A percentile compares a stretch with the other conserved stretches of the same genome.
phyloP scores from a whole-genome alignment of 2,113 vertebrate genomes.

The Falco punctatus region DNA sequence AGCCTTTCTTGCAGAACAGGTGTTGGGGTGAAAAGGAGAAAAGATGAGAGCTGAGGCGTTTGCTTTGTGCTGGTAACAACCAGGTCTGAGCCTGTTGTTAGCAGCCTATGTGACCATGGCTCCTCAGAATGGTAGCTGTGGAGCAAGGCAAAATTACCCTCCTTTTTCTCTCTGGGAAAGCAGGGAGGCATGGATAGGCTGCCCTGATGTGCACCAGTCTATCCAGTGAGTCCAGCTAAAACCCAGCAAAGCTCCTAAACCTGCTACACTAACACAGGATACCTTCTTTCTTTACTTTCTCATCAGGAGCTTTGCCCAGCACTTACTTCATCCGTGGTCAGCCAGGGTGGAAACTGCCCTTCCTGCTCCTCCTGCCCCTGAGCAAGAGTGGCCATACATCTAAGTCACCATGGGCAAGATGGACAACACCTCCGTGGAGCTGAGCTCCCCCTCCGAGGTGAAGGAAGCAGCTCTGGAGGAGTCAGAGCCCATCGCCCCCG shows the following conservation, averaged over 20 bases:
- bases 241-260: background rate
- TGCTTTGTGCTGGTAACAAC: background rate
- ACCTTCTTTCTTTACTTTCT: background rate
- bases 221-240: background rate
- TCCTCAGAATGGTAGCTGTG: background rate
- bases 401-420: slow-evolving; percentile 82
- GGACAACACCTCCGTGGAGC: slow-evolving; percentile 79
- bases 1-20: background rate
- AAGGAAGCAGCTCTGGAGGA: slow-evolving; percentile 83
- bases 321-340: rapidly evolving
- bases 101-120: background rate
- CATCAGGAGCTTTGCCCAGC: background rate
- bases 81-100: background rate
- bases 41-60: background rate
- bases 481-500: background rate
- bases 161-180: background rate
- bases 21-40: background rate
- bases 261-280: background rate
- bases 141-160: background rate
- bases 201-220: background rate
- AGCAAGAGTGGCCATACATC: background rate
- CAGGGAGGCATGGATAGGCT: background rate
- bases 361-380: background rate
- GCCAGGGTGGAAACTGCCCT: background rate
- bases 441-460: slow-evolving; percentile 80